phyloP scores from a whole-genome alignment of 2,113 vertebrate species.

The Pterophyllum scalare region DNA sequence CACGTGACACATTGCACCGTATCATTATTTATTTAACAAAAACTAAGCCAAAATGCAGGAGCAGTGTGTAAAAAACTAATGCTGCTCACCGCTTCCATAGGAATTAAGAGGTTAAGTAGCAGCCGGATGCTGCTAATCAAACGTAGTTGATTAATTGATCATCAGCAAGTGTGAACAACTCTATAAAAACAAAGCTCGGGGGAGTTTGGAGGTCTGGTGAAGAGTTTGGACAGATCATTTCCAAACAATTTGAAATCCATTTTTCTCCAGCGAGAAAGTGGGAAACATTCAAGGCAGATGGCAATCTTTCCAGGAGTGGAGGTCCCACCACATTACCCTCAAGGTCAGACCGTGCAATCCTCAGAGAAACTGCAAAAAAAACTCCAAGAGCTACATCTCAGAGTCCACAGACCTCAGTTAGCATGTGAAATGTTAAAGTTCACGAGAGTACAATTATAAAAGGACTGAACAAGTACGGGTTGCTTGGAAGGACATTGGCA shows the following conservation, averaged over 20 bases:
- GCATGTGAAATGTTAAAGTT: background rate
- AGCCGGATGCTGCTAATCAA: no score
- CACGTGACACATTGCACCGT: background rate
- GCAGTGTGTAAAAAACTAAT: background rate
- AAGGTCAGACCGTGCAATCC: background rate
- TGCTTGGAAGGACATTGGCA: background rate
- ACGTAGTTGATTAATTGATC: no score
- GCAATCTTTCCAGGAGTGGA: background rate
- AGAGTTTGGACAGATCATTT: no score
- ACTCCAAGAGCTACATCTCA: background rate
- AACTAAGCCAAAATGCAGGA: background rate
- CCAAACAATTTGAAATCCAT: no score
- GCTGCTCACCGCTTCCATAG: background rate
- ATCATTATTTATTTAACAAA: background rate
- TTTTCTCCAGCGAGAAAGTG: no score
- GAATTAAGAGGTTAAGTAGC: background rate
- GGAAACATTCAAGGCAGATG: no score
- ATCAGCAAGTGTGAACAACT: no score
- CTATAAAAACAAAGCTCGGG: no score
- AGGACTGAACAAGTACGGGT: background rate
- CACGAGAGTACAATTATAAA: background rate
- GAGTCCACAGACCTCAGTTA: background rate
- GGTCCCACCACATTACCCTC: accelerated
- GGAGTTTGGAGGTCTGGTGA: no score
- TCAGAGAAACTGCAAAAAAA: background rate